These are phyloP conservation scores for Pseudolycoriella hygida DNA, from an alignment of 2,888 invertebrate species.

Conservation along the genomic window DNA sequence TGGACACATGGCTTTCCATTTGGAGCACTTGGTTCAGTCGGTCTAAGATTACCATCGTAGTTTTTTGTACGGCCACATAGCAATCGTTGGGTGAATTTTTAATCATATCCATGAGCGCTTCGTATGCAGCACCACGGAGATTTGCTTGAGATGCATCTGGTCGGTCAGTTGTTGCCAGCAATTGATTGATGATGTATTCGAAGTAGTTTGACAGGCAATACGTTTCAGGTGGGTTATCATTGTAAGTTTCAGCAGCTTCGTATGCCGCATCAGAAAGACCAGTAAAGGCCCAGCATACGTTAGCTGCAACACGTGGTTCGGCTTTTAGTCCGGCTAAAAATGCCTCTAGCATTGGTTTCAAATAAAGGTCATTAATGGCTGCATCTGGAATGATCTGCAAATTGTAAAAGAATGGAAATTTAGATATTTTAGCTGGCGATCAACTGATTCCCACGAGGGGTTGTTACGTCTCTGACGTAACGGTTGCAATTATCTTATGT, in stretches of 20 bases:
- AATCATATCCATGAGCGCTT: slow-evolving; percentile 98
- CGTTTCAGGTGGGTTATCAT: slow-evolving; percentile 61
- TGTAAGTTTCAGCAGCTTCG: slow-evolving; percentile 59
- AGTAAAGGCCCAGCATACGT: slow-evolving; percentile 98
- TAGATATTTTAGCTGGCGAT: slow-evolving; percentile 3
- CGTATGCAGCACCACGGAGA: slow-evolving; percentile 91
- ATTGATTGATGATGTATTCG: slow-evolving; percentile 77
- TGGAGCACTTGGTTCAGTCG: slow-evolving; percentile 84
- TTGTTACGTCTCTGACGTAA: too few species aligned
- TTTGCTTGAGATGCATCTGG: slow-evolving; percentile 87
- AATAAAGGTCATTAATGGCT: slow-evolving; percentile 70
- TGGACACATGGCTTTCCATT: slow-evolving; percentile 80
- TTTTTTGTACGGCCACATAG: slow-evolving; percentile 89
- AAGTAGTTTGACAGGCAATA: slow-evolving; percentile 89
- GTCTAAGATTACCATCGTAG: slow-evolving; percentile 90
- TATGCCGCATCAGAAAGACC: slow-evolving; percentile 94
- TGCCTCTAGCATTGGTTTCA: slow-evolving; percentile 65
- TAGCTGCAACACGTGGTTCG: slow-evolving; percentile 92
- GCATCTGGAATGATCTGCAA: slow-evolving; percentile 68
- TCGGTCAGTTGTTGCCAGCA: slow-evolving; percentile 89
- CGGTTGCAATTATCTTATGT: too few species aligned
- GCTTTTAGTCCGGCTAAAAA: slow-evolving; percentile 74
- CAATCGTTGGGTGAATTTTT: slow-evolving; percentile 97
- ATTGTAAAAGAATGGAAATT: slow-evolving; percentile 2
- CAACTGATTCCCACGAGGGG: background rate